Conservation (phyloP, 2,888 invertebrate genomes). For the Tetragonisca angustula region DNA sequence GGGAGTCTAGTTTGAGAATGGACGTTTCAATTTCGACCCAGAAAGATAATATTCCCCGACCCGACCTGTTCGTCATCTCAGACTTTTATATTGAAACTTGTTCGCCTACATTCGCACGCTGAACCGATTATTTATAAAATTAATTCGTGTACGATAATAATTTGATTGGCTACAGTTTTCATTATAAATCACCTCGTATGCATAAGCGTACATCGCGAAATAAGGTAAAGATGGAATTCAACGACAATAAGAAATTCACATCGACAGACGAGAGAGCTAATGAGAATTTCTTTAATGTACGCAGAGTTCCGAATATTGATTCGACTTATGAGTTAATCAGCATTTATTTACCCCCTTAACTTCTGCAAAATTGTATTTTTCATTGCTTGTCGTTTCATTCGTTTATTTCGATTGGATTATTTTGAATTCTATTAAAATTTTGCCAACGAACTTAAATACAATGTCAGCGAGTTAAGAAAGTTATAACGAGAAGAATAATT, state of each 20-base stretch:
- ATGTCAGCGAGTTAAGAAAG: background rate
- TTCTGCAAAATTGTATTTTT: background rate
- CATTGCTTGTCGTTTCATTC: background rate
- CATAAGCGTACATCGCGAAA: background rate
- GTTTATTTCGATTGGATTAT: background rate
- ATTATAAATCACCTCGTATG: background rate
- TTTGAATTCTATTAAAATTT: background rate
- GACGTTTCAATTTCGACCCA: background rate
- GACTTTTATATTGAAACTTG: background rate
- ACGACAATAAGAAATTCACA: background rate
- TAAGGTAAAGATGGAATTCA: background rate
- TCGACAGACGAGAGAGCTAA: too few relatives aligned
- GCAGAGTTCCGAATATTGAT: background rate
- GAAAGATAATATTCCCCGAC: background rate
- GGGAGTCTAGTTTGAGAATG: background rate
- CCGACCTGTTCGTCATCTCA: background rate
- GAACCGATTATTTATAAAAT: background rate
- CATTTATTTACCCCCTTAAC: too few relatives aligned
- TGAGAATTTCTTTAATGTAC: too few relatives aligned
- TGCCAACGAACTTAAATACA: background rate
- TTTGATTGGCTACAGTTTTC: background rate
- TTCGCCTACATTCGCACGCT: background rate
- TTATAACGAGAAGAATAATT: background rate
- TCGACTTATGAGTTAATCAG: background rate
- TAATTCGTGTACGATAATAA: too few relatives aligned